Conservation (phyloP, 2,797 vertebrate genomes). For the Myotis planiceps region DNA sequence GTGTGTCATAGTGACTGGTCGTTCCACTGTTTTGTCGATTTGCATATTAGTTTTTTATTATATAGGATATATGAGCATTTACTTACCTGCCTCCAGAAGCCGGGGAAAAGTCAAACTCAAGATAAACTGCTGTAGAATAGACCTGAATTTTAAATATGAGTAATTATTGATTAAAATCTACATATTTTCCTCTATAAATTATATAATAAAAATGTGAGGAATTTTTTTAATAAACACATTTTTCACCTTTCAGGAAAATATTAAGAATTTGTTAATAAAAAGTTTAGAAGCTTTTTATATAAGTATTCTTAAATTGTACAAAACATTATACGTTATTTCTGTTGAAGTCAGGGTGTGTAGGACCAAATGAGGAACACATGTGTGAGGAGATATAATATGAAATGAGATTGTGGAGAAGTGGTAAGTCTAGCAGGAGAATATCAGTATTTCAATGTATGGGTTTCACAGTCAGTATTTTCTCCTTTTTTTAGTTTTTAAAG, state of each 20-base stretch:
- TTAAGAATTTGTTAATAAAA: neutral
- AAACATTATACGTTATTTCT: neutral
- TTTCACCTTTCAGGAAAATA: neutral
- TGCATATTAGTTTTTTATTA: too few relatives aligned
- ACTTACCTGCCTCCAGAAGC: constrained; percentile 94
- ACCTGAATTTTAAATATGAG: constrained; percentile 88
- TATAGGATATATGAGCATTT: neutral
- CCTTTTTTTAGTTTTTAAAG: neutral
- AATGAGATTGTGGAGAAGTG: neutral
- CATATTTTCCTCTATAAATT: neutral
- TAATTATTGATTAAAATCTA: neutral
- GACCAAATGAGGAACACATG: neutral
- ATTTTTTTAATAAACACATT: neutral
- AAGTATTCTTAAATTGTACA: neutral
- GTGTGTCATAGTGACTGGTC: too few relatives aligned
- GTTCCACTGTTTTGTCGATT: too few relatives aligned
- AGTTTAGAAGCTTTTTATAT: neutral
- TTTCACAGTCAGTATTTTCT: neutral
- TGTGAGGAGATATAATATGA: neutral
- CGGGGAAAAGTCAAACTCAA: constrained; percentile 93
- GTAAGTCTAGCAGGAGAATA: neutral
- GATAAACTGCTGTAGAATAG: constrained; percentile 95
- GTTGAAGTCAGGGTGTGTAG: neutral
- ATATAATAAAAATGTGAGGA: neutral
- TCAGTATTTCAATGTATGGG: neutral